Evolutionary conservation across 2,797 vertebrate genomes (phyloP).

Genomic region (Kryptolebias ocellatus): DNA sequence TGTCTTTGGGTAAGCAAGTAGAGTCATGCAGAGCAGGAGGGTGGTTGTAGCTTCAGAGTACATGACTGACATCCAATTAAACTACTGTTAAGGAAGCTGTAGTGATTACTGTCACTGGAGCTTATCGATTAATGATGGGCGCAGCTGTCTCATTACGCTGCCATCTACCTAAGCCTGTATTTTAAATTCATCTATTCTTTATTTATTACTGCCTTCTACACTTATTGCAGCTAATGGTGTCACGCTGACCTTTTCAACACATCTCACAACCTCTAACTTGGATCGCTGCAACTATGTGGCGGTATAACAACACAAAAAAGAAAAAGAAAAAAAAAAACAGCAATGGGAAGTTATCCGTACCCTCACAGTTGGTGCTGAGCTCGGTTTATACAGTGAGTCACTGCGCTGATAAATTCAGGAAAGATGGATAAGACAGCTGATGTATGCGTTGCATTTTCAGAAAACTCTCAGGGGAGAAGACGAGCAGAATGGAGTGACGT

Average conservation of each 20-base stretch:
- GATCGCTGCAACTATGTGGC: constrained; percentile 1
- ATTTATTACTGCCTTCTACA: constrained; percentile 61
- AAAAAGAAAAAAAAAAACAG: constrained; percentile 7
- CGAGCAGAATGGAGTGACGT: constrained; percentile 31
- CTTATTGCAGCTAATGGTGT: constrained; percentile 35
- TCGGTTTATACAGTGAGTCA: not conserved
- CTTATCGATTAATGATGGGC: constrained; percentile 70
- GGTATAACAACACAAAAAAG: not conserved
- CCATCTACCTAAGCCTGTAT: constrained; percentile 67
- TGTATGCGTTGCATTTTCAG: constrained; percentile 47
- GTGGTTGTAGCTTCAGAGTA: constrained; percentile 34
- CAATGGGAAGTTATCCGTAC: constrained; percentile 10
- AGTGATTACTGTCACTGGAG: constrained; percentile 66
- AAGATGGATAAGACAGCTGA: constrained; percentile 40
- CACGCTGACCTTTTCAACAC: constrained; percentile 54
- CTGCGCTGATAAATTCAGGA: constrained; percentile 31
- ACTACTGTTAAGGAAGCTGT: constrained; percentile 63
- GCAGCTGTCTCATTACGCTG: constrained; percentile 69
- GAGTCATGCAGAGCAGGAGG: not conserved
- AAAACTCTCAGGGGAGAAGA: constrained; percentile 22
- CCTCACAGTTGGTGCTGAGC: not conserved
- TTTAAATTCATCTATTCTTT: constrained; percentile 71
- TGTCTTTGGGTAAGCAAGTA: constrained; percentile 4
- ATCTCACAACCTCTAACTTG: constrained; percentile 24
- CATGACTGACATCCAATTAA: constrained; percentile 74